Percentiles rank a stretch among this genome's conserved stretches.
phyloP scores from a whole-genome alignment of 2,113 vertebrate genomes.

The Calypte anna region DNA sequence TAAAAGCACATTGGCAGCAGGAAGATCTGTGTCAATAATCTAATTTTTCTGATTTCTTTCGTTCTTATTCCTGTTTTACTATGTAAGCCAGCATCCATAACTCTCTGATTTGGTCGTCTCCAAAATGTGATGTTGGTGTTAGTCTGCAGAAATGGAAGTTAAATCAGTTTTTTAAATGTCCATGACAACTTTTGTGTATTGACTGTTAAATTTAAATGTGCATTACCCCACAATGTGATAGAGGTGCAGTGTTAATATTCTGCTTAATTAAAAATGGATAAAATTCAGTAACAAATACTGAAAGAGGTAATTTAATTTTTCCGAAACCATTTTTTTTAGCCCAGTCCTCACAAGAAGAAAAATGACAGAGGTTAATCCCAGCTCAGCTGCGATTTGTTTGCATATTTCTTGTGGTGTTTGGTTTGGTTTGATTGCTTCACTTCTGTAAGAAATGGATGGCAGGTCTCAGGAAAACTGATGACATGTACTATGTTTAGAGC shows the following conservation, averaged over 20 bases:
- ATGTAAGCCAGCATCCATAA: background rate
- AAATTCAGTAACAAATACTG: background rate
- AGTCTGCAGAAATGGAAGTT: background rate
- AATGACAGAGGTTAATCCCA: background rate
- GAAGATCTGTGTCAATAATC: background rate
- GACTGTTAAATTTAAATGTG: background rate
- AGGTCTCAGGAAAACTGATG: background rate
- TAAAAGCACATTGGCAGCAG: background rate
- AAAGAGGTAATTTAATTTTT: background rate
- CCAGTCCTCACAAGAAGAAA: background rate
- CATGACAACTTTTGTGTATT: background rate
- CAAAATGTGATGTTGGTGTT: background rate
- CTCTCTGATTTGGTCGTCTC: background rate
- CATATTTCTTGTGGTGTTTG: background rate
- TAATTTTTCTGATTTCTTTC: background rate
- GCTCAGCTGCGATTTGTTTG: background rate
- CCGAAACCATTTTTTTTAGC: background rate
- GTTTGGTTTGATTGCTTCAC: accelerated
- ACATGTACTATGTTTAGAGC: background rate
- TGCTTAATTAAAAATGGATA: background rate
- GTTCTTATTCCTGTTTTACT: background rate
- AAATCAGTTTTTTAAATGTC: background rate
- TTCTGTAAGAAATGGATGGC: background rate
- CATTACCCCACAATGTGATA: background rate
- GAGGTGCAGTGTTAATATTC: background rate